Base-by-base conservation (phyloP, 2,888 invertebrate genomes). In the Brassicogethes aeneus region DNA sequence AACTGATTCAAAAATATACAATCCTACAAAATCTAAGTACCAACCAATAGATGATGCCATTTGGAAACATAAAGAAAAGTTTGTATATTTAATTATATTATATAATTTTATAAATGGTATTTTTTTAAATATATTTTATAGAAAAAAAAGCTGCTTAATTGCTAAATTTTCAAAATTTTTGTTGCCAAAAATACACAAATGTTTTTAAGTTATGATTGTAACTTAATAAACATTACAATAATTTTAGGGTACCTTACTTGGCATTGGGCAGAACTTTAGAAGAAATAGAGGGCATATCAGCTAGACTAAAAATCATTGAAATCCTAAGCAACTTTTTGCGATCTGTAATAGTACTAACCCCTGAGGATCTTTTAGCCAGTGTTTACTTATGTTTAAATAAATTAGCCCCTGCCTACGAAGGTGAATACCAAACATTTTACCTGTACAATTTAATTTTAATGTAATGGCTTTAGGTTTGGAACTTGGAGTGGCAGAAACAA, bases 341-440 rank as follows among this genome's bases (percentile, higher is more conserved):
- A 13, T 96, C 96, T 0, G 92, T 96, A 10, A 85, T 94, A 16
- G 77, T 81, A 2, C 70, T 94, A 33, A 88, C 85, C 13, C 93
- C 95, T 0, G 77, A 84, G n/a, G 96, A 99, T 67, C 71, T 99
- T 44, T 62, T 94, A 40, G 80, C 88, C 0, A 90, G 91, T 54
- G 79, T 99, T 13, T 97, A 99, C 67, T 70, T 99, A 50, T 94
- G 94, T 58, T 74, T 97, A n/a, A 99, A 99, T 68, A 86, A 89
- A 66, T 70, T 99, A 34, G 96, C 92, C 1, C 97, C 99, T 0
- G 91, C 95, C 0, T 96, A 95, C 64, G 90, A 94, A 67, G 96
- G 93, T 71, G 61, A 63, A 60, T 30, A 17, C n/a, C 2, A 36
- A 36, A 36, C 10, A 23, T 36, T 12, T 36, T 36, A 3, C 10